phyloP scores from a whole-genome alignment of 2,113 vertebrate species.

The Cyphomyrus plagiostoma region DNA sequence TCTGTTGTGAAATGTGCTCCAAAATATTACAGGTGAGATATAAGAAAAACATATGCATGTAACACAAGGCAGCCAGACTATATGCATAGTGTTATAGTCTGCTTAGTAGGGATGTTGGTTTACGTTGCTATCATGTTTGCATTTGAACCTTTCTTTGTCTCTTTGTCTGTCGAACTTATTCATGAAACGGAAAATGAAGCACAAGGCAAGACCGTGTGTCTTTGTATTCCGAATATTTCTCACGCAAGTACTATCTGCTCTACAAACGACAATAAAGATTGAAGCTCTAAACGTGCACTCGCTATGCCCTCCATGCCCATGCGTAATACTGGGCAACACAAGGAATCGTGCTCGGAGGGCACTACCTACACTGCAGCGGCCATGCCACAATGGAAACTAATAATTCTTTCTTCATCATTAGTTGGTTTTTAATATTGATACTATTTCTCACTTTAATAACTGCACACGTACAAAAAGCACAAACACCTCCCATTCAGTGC shows the following conservation, averaged over 20 bases:
- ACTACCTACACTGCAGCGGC: neutral
- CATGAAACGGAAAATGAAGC: neutral
- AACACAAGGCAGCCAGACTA: slow-evolving; percentile 23
- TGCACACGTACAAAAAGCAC: neutral
- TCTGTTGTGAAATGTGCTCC: slow-evolving; percentile 38
- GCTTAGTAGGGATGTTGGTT: neutral
- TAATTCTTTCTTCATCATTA: too few species aligned
- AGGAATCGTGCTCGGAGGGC: slow-evolving; percentile 54
- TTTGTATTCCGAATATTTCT: slow-evolving; percentile 39
- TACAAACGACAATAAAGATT: slow-evolving; percentile 63
- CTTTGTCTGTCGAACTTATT: neutral
- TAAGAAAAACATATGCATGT: neutral
- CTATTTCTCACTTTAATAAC: neutral
- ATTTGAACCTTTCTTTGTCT: slow-evolving; percentile 18
- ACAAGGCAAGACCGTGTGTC: neutral
- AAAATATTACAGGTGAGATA: slow-evolving; percentile 32
- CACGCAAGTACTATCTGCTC: slow-evolving; percentile 63
- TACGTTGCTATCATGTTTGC: neutral
- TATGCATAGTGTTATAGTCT: slow-evolving; percentile 20
- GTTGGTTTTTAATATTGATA: neutral
- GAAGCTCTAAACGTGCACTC: slow-evolving; percentile 59
- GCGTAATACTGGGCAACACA: slow-evolving; percentile 71
- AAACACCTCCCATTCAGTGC: neutral
- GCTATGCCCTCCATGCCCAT: slow-evolving; percentile 71
- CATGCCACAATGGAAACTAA: neutral